A percentile compares a stretch with the other conserved stretches of the same genome.
These are phyloP conservation scores for Megaceryle alcyon DNA, from an alignment of 2,797 vertebrate genomes.

Conservation along the genomic window DNA sequence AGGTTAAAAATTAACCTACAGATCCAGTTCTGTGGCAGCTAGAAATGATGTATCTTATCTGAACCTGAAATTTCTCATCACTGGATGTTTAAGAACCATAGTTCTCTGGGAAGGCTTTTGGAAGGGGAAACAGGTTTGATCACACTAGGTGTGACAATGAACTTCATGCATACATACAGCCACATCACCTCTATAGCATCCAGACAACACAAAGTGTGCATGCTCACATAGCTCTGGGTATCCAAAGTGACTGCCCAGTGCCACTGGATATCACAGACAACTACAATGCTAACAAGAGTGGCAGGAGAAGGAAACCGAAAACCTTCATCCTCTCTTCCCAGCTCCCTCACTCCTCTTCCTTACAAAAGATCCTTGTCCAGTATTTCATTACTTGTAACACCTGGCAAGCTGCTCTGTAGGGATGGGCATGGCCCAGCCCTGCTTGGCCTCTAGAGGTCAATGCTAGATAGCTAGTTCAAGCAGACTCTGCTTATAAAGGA, in stretches of 20 bases:
- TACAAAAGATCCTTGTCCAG: neutral
- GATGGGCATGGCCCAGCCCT: neutral
- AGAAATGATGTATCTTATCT: neutral
- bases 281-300: neutral
- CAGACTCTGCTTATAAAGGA: neutral
- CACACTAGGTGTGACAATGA: rapidly evolving
- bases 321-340: neutral
- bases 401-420: neutral
- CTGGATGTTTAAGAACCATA: neutral
- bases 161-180: neutral
- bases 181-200: neutral
- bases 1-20: neutral
- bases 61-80: neutral
- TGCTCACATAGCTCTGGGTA: neutral
- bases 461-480: neutral
- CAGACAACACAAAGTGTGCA: neutral
- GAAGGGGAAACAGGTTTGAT: neutral
- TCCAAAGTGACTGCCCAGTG: neutral
- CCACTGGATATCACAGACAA: neutral
- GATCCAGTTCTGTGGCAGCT: neutral
- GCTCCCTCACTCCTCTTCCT: neutral
- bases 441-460: neutral
- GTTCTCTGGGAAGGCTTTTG: neutral
- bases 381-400: neutral
- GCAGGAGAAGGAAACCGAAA: neutral